Evolutionary conservation across 2,113 vertebrate species (phyloP).

Genomic region (Cavia porcellus): DNA sequence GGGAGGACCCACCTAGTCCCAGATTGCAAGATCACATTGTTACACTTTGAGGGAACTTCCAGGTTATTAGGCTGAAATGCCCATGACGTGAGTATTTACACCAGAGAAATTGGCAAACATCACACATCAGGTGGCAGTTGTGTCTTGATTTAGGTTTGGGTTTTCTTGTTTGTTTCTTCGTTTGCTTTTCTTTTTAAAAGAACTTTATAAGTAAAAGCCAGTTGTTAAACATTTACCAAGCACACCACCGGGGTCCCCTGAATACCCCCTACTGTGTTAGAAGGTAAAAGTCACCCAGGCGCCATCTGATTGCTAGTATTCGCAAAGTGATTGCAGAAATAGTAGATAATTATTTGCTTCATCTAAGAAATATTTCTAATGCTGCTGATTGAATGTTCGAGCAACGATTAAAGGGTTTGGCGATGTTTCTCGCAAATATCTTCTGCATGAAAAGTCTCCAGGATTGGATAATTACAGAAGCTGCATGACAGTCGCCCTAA

Average conservation of each 20-base stretch:
- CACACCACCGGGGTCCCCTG: neutral
- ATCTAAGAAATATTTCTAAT: constrained; percentile 71
- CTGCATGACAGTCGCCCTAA: neutral
- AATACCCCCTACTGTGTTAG: neutral
- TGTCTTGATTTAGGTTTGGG: neutral
- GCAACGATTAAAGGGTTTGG: constrained; percentile 75
- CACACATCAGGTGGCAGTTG: neutral
- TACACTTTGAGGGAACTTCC: neutral
- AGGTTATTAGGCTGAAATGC: neutral
- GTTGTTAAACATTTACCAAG: neutral
- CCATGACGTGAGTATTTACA: neutral
- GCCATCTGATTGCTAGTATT: constrained; percentile 24
- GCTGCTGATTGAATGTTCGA: constrained; percentile 76
- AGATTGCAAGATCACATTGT: neutral
- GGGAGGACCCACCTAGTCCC: neutral
- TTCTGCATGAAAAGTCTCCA: constrained; percentile 73
- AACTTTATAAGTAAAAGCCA: neutral
- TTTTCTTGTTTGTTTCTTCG: neutral
- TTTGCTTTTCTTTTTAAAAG: neutral
- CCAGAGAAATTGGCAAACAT: neutral
- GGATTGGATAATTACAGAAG: constrained; percentile 70
- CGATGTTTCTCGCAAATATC: constrained; percentile 66
- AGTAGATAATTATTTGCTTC: constrained; percentile 74
- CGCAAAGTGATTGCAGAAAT: neutral
- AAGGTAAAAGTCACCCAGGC: neutral